phyloP scores from a whole-genome alignment of 1,140 invertebrate genomes.

The Rhopalosiphum padi region DNA sequence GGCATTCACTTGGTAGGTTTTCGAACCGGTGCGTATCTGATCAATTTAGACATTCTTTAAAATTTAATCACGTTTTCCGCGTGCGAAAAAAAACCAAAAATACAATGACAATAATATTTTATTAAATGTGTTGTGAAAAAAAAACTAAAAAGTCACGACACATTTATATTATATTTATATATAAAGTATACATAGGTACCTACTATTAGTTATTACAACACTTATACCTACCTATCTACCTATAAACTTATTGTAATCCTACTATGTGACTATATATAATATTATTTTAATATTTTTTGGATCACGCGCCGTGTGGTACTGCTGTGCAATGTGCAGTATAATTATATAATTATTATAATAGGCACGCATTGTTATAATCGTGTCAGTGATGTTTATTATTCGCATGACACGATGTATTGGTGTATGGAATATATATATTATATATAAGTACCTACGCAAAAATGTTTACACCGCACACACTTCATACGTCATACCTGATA shows the following conservation, averaged over 20 bases:
- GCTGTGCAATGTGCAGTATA: neutral
- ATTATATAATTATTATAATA: constrained; percentile 1
- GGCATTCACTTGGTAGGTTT: neutral
- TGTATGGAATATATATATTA: neutral
- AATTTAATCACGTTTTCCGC: neutral
- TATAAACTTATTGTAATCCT: neutral
- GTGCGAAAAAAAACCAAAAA: neutral
- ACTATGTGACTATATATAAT: neutral
- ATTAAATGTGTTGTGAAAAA: neutral
- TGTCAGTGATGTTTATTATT: neutral
- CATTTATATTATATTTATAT: neutral
- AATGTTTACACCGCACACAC: neutral
- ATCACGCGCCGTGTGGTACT: neutral
- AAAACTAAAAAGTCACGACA: neutral
- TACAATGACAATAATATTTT: neutral
- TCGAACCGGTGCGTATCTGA: neutral
- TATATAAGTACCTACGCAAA: neutral
- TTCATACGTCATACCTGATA: neutral
- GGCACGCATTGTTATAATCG: neutral
- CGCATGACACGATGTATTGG: neutral
- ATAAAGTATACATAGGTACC: neutral
- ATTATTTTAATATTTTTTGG: constrained; percentile 11
- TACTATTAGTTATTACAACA: neutral
- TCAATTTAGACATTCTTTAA: neutral
- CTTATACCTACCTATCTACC: neutral